Evolutionary conservation across 2,888 invertebrate genomes (phyloP).

Genomic region (Amphiduros pacificus): DNA sequence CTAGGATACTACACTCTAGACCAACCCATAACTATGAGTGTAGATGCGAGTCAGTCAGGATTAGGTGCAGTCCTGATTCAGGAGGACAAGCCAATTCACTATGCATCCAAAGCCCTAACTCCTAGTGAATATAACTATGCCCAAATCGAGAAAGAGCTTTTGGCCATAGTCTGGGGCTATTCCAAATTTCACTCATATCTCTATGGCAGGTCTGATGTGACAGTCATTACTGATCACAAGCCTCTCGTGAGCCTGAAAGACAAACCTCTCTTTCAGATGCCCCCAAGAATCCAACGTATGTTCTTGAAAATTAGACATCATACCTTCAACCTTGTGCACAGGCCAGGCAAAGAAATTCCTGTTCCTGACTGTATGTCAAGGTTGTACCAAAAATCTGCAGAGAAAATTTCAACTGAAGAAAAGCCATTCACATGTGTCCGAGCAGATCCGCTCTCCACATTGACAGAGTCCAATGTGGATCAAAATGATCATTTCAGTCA

Average conservation of each 20-base stretch:
- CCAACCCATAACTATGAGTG: constrained; percentile 3
- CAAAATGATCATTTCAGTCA: too few relatives aligned
- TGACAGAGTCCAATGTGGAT: too few relatives aligned
- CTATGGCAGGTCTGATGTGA: constrained; percentile 30
- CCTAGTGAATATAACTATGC: constrained; percentile 32
- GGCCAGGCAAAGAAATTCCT: too few relatives aligned
- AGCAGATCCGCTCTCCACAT: too few relatives aligned
- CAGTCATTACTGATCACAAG: constrained; percentile 34
- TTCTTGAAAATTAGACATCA: not conserved
- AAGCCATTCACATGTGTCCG: too few relatives aligned
- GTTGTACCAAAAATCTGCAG: too few relatives aligned
- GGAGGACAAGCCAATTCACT: constrained; percentile 31
- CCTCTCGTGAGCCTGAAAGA: constrained; percentile 24
- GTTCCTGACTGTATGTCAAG: too few relatives aligned
- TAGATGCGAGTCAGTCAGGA: constrained; percentile 20
- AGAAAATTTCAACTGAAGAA: too few relatives aligned
- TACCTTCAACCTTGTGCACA: too few relatives aligned
- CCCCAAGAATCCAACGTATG: constrained; percentile 21
- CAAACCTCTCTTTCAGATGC: constrained; percentile 14
- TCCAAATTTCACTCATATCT: constrained; percentile 32
- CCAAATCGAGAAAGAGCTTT: constrained; percentile 33
- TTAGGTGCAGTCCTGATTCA: constrained; percentile 34
- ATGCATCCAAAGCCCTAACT: constrained; percentile 35
- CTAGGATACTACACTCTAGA: constrained; percentile 15
- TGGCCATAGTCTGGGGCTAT: constrained; percentile 31